Conservation (phyloP, 1,140 invertebrate species). For the Popillia japonica region DNA sequence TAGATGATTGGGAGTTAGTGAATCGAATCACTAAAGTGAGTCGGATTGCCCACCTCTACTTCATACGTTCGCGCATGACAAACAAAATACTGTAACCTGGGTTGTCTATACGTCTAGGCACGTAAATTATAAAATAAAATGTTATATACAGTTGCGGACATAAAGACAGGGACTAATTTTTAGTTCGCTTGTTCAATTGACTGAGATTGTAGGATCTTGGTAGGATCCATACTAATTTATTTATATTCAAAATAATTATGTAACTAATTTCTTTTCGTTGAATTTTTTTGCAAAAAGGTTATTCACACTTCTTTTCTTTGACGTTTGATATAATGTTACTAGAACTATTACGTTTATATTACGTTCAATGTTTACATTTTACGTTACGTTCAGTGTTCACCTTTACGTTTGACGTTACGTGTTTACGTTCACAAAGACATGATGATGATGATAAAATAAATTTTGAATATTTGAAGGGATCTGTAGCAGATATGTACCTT, state of each 20-base stretch:
- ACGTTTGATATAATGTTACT: not conserved
- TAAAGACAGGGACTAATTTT: constrained; percentile 5
- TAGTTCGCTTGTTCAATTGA: constrained; percentile 10
- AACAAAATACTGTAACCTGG: constrained; percentile 10
- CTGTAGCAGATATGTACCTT: no score
- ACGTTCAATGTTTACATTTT: constrained; percentile 4
- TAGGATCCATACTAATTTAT: constrained; percentile 11
- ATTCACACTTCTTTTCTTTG: constrained; percentile 5
- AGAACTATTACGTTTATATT: not conserved
- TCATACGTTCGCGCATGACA: constrained; percentile 3
- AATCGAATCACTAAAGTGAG: no score
- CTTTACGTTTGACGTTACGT: not conserved
- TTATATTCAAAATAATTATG: constrained; percentile 6
- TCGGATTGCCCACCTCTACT: no score
- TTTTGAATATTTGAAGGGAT: no score
- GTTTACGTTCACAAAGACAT: constrained; percentile 1
- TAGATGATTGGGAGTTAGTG: no score
- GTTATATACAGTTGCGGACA: constrained; percentile 1
- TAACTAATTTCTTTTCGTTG: not conserved
- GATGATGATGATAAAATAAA: no score
- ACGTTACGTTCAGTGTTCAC: not conserved
- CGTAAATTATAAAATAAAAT: no score
- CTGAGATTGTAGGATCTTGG: constrained; percentile 9
- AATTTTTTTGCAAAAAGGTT: not conserved
- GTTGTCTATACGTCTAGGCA: not conserved